phyloP scores from a whole-genome alignment of 2,797 vertebrate species.

The Lepilemur ruficaudatus region DNA sequence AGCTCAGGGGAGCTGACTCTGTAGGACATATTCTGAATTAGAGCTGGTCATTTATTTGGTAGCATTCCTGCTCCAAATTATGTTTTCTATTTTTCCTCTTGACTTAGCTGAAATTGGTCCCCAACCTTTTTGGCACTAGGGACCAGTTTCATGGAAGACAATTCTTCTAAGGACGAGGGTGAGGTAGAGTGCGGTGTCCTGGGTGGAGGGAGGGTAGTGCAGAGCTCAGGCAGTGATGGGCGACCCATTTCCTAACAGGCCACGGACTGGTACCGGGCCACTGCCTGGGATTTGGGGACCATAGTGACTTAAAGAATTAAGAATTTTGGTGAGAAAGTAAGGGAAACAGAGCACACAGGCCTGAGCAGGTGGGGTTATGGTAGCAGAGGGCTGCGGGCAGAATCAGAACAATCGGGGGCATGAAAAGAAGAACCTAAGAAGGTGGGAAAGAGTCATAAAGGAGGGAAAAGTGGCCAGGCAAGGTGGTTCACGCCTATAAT shows the following conservation, averaged over 20 bases:
- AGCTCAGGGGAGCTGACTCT: neutral
- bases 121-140: too few relatives aligned
- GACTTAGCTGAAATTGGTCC: neutral
- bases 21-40: neutral
- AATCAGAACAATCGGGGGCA: neutral
- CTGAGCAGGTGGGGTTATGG: too few relatives aligned
- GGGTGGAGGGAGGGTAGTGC: too few relatives aligned
- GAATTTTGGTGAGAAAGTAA: neutral
- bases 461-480: neutral
- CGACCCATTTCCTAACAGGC: too few relatives aligned
- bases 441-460: neutral
- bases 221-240: too few relatives aligned
- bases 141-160: too few relatives aligned
- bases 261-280: too few relatives aligned
- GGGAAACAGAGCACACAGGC: neutral
- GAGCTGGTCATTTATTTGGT: neutral
- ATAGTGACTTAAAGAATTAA: neutral
- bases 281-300: too few relatives aligned
- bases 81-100: neutral
- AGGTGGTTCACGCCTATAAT: too few relatives aligned
- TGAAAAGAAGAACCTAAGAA: neutral
- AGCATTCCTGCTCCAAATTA: constrained; percentile 12
- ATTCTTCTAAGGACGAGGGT: too few relatives aligned
- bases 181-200: too few relatives aligned
- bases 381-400: neutral